phyloP scores from a whole-genome alignment of 2,797 vertebrate genomes.

The Centropyge bicolor region DNA sequence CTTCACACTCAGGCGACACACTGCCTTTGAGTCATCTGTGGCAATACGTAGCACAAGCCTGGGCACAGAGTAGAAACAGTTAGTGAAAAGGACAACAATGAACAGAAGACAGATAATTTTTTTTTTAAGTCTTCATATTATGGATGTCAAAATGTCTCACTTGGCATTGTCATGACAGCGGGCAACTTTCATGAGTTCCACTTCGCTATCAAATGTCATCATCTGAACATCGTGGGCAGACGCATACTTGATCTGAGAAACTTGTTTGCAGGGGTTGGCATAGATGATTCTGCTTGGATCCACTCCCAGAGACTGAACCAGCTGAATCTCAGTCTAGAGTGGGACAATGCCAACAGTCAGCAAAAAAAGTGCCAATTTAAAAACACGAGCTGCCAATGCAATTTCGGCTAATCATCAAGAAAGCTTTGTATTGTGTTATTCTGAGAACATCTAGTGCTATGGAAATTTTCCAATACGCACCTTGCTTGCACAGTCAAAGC shows the following conservation, averaged over 20 bases:
- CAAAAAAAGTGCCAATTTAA: conserved; percentile 11
- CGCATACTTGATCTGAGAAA: conserved; percentile 98
- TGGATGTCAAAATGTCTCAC: conserved; percentile 82
- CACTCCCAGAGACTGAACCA: conserved; percentile 94
- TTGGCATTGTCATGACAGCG: conserved; percentile 94
- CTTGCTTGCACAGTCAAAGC: conserved; percentile 99
- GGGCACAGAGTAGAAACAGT: conserved; percentile 16
- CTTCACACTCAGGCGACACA: conserved; percentile 96
- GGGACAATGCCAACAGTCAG: conserved; percentile 40
- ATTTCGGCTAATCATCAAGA: conserved; percentile 19
- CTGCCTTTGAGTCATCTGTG: conserved; percentile 96
- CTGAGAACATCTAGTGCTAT: not conserved
- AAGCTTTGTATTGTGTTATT: conserved; percentile 8
- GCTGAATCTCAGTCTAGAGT: conserved; percentile 93
- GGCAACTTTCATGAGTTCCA: conserved; percentile 96
- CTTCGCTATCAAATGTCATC: conserved; percentile 99
- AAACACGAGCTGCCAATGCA: conserved; percentile 8
- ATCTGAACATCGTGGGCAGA: conserved; percentile 94
- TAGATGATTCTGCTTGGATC: conserved; percentile 95
- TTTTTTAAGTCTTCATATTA: too few relatives aligned
- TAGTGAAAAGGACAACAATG: not conserved
- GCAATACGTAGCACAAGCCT: conserved; percentile 97
- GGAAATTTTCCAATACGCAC: conserved; percentile 75
- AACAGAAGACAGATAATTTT: not conserved
- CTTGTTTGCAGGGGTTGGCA: conserved; percentile 98